These are phyloP conservation scores for Eulemur mongoz DNA, from an alignment of 2,797 vertebrate genomes.

Conservation along the genomic window DNA sequence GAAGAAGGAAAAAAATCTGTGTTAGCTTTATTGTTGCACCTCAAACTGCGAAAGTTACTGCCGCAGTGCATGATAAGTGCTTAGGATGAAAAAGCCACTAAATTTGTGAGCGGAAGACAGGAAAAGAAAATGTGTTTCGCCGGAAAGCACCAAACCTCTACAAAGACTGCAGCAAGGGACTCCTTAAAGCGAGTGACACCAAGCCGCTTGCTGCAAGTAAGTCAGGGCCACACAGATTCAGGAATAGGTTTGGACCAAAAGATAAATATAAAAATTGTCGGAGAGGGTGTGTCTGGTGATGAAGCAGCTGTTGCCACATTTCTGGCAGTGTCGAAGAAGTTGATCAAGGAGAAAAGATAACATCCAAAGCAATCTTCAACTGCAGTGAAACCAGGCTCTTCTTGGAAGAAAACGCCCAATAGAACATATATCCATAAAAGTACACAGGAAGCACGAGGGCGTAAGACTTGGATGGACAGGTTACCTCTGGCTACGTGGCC, in stretches of 20 bases:
- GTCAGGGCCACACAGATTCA: background rate
- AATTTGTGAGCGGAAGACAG: background rate
- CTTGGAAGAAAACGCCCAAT: background rate
- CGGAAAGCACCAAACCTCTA: background rate
- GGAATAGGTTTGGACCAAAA: background rate
- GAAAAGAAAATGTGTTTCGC: background rate
- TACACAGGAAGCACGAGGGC: background rate
- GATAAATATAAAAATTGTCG: background rate
- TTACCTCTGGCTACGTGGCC: background rate
- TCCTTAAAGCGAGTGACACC: background rate
- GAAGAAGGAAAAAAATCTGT: background rate
- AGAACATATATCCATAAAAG: too few species aligned
- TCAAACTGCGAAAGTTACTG: background rate
- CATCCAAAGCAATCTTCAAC: background rate
- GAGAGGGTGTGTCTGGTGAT: background rate
- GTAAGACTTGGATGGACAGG: background rate
- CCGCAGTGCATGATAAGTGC: background rate
- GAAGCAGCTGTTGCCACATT: background rate
- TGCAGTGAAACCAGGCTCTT: background rate
- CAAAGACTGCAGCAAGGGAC: background rate
- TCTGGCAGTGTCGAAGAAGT: background rate
- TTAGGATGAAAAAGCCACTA: background rate
- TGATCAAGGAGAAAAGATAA: background rate
- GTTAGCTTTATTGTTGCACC: background rate
- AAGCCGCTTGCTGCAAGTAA: background rate